These are phyloP conservation scores for Acrossocheilus fasciatus DNA, from an alignment of 2,797 vertebrate genomes.

Conservation along the genomic window DNA sequence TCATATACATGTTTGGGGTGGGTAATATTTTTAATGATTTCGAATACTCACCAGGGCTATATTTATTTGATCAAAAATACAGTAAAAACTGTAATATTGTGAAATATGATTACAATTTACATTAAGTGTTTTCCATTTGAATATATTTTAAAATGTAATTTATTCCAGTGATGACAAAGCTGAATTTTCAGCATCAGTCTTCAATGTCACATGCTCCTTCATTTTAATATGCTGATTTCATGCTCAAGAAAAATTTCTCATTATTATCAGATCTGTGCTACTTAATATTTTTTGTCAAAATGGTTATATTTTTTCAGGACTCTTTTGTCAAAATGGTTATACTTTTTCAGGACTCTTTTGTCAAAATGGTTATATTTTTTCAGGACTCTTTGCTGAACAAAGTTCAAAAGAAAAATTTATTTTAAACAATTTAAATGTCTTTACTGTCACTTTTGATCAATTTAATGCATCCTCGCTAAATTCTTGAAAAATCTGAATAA, in stretches of 20 bases:
- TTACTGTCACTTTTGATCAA: neutral
- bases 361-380: neutral
- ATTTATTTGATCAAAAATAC: neutral
- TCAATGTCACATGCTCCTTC: neutral
- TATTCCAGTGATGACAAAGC: neutral
- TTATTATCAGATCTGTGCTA: neutral
- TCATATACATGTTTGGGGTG: neutral
- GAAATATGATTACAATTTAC: neutral
- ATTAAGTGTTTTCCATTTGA: neutral
- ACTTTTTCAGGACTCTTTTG: too few species aligned
- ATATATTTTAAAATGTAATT: neutral
- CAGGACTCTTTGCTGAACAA: neutral
- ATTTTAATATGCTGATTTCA: neutral
- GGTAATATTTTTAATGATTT: neutral
- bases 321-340: neutral
- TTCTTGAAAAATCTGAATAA: neutral
- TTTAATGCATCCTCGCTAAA: neutral
- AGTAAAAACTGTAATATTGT: neutral
- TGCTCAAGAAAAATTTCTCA: neutral
- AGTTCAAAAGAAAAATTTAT: neutral
- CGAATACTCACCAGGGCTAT: neutral
- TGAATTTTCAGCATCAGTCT: neutral
- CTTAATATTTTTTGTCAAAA: neutral
- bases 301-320: neutral
- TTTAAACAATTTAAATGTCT: neutral